Evolutionary conservation across 2,113 vertebrate genomes (phyloP), one percentile per base, ranked within the genome.

Genomic region (Strix aluco): DNA sequence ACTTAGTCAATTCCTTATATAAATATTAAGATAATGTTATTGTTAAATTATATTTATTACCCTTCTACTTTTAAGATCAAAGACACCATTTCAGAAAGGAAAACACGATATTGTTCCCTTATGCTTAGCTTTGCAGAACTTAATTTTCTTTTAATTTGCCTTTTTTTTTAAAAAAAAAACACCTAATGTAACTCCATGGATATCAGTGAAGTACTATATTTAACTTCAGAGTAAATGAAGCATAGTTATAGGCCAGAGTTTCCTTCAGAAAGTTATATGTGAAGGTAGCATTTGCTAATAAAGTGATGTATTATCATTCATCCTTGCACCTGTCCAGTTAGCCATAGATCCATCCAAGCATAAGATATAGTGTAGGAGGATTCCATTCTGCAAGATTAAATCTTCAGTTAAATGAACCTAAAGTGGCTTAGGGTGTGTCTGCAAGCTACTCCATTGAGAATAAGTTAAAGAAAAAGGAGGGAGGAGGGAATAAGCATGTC

Each of bases 341-440:
- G 63, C 78, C 67, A 79, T 38, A 85, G 95, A 92, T 78, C 77
- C 54, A 70, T 47, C 81, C 93, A 97, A 93, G 93, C 88, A 70
- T 92, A 82, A 79, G 3, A 75, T 86, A 87, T 17, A 93, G 30
- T 59, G 63, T 55, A 75, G 83, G 78, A 96, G 59, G 74, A 95
- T 96, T 96, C 83, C 74, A 90, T 96, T 96, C 90, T 95, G 93
- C 90, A 92, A 96, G 93, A 95, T 95, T 96, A 91, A 96, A 91
- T 96, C 81, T 95, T 91, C 78, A 88, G 78, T 92, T 92, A 96
- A 97, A 96, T 96, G 83, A 96, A 86, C 47, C 49, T 96, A n/a
- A 89, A 81, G 38, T 86, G 57, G 42, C 30, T 95, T 81, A 86
- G 67, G 86, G 58, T 81, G 51, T 92, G 69, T 58, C 85, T 97